These are phyloP conservation scores for Hoplias malabaricus DNA, from an alignment of 2,113 vertebrate species.

Conservation along the genomic window DNA sequence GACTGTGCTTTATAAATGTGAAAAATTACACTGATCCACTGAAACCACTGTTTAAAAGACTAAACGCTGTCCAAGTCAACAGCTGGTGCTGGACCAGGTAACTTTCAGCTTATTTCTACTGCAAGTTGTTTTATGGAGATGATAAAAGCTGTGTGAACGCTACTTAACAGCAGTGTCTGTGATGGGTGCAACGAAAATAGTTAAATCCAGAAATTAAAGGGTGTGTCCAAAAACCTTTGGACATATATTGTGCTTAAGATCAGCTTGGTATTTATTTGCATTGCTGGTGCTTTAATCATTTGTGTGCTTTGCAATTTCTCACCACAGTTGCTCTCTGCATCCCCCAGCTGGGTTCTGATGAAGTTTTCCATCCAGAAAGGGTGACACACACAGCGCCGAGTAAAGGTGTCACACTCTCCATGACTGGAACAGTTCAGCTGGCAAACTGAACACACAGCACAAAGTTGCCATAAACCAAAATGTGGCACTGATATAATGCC, in stretches of 20 bases:
- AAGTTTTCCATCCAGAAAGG: slow-evolving; percentile 99
- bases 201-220: neutral
- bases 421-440: slow-evolving; percentile 96
- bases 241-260: neutral
- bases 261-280: neutral
- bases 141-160: neutral
- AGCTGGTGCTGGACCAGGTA: no score
- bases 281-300: neutral
- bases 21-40: no score
- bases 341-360: slow-evolving; percentile 84
- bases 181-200: no score
- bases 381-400: slow-evolving; percentile 89
- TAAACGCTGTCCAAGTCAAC: no score
- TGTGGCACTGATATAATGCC: neutral
- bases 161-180: no score
- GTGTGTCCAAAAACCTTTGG: neutral
- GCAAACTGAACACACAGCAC: slow-evolving; percentile 77
- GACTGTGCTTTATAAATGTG: no score
- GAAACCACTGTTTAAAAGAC: no score
- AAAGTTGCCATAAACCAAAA: neutral
- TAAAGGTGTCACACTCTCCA: slow-evolving; percentile 91
- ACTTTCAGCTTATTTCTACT: no score
- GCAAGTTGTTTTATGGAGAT: neutral
- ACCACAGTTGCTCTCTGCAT: slow-evolving; percentile 96
- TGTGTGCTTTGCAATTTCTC: slow-evolving; percentile 39